Base-by-base conservation (phyloP, 2,113 vertebrate genomes). In the Pristiophorus japonicus region DNA sequence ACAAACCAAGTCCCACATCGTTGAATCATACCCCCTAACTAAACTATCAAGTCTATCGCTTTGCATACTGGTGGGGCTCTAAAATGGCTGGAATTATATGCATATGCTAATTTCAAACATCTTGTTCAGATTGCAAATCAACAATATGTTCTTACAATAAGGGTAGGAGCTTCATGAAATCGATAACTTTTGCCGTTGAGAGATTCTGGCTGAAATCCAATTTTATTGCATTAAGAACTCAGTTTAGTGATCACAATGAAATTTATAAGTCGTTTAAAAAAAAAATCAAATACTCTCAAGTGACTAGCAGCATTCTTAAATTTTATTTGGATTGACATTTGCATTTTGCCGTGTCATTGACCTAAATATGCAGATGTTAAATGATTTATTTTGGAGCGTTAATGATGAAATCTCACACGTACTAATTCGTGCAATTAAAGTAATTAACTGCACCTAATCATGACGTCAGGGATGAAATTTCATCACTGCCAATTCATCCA, bases 401-500 rank as follows among this genome's bases (percentile, higher is more conserved):
- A 95, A 96, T 96, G 95, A 30, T 95, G 67, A 95, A 96, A 62
- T 67, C 38, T 96, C 95, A 84, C 4, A 81, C 22, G 4, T 95
- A 96, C 84, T 20, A 96, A 96, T n/a, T 75, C 91, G 90, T 11
- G 62, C 95, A 96, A 96, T 96, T 96, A 96, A 96, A 96, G 5
- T 96, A 96, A 97, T 96, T 96, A 96, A 96, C 3, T 95, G 95
- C 42, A 96, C 95, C 95, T 24, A 2, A 96, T 95, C 92, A 87
- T 27, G 65, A 96, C 66, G 96, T 81, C 96, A 96, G 96, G 93
- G 81, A 96, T 96, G 96, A 96, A 97, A 97, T 96, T 96, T 96
- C 96, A 96, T 96, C 96, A 97, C 94, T 95, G 47, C 55, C 30
- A 95, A 65, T 38, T 93, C 92, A 94, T 94, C 63, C 84, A 96